Percentiles rank a stretch among this genome's conserved stretches.
phyloP scores from a whole-genome alignment of 2,888 invertebrate species.

The Tipula helvola region DNA sequence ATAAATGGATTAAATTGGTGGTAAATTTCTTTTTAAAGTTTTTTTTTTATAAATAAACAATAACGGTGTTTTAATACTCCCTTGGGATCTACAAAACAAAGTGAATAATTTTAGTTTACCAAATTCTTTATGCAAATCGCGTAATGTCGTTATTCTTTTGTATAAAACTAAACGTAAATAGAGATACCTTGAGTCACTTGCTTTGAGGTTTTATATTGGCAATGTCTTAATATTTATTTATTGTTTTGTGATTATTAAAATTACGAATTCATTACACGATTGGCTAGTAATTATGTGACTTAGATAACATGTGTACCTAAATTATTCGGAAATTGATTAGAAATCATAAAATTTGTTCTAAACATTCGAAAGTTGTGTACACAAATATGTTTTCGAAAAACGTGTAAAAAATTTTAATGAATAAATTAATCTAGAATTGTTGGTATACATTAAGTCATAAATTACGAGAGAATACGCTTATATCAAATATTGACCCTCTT shows the following conservation, averaged over 20 bases:
- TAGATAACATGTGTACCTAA: background rate
- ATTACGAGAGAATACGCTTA: background rate
- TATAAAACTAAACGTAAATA: background rate
- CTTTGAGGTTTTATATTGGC: background rate
- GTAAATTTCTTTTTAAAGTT: background rate
- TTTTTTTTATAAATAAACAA: background rate
- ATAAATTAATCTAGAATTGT: background rate
- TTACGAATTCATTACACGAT: background rate
- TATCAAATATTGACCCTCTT: background rate
- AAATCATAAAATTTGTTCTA: background rate
- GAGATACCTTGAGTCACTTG: background rate
- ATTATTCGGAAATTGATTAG: background rate
- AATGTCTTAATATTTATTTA: background rate
- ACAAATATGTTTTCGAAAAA: background rate
- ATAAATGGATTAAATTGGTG: background rate
- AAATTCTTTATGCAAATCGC: background rate
- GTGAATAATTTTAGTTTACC: background rate
- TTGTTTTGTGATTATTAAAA: background rate
- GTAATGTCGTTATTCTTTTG: background rate
- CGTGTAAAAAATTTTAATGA: background rate
- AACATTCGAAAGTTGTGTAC: background rate
- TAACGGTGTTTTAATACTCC: background rate
- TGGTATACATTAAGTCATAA: background rate
- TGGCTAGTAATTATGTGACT: background rate
- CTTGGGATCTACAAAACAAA: background rate